Conservation (phyloP, 92 coral and sea anemone genomes). For the Scolanthus callimorphus region DNA sequence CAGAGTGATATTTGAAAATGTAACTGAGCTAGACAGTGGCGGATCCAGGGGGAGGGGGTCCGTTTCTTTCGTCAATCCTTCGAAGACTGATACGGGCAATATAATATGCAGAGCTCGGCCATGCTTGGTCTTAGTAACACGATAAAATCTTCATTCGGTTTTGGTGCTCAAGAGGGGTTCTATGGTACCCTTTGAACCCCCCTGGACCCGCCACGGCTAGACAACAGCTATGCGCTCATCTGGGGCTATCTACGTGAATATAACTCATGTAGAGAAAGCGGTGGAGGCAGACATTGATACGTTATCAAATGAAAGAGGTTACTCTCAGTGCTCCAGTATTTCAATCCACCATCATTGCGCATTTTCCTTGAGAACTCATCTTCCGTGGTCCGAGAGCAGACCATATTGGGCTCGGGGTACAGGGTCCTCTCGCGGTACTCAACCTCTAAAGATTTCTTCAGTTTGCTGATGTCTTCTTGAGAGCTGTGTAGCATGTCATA, state of each 20-base stretch:
- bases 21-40: too few species aligned
- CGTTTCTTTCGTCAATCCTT: too few species aligned
- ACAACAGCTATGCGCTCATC: too few species aligned
- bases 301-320: conserved; percentile 67
- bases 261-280: conserved; percentile 64
- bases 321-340: conserved; percentile 71
- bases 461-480: conserved; percentile 65
- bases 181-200: too few species aligned
- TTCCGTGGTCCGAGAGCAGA: conserved; percentile 54
- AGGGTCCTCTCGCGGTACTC: conserved; percentile 83
- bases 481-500: conserved; percentile 64
- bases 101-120: too few species aligned
- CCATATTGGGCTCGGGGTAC: conserved; percentile 83
- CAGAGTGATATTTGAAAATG: too few species aligned
- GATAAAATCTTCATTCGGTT: too few species aligned
- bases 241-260: background rate
- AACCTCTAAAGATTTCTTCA: conserved; percentile 76
- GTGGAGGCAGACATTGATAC: conserved; percentile 88
- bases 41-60: too few species aligned
- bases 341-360: conserved; percentile 87
- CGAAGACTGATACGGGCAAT: too few species aligned
- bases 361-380: conserved; percentile 91
- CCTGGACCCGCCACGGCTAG: too few species aligned
- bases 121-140: too few species aligned
- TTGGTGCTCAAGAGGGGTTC: too few species aligned